Evolutionary conservation across 2,797 vertebrate genomes (phyloP).

Genomic region (Acrocephalus scirpaceus): DNA sequence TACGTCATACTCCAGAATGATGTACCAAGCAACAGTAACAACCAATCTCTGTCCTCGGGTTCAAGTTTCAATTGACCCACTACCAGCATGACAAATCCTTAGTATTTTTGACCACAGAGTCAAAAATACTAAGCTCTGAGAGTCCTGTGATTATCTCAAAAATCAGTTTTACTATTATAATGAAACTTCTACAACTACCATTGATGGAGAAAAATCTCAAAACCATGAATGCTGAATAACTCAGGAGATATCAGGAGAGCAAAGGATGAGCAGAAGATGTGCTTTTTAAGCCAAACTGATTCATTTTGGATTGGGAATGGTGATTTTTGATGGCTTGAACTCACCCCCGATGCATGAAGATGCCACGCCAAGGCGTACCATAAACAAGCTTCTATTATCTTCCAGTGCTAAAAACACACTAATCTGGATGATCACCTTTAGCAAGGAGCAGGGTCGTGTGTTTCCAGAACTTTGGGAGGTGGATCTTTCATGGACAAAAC

Average conservation of each 20-base stretch:
- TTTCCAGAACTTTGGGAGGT: background rate
- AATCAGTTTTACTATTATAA: background rate
- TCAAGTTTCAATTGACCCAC: background rate
- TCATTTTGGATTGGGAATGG: background rate
- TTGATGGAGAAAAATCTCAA: background rate
- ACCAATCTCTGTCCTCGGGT: background rate
- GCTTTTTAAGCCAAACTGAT: background rate
- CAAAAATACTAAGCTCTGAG: background rate
- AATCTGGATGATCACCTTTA: background rate
- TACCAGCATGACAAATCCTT: background rate
- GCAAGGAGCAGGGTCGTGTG: background rate
- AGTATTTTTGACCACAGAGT: background rate
- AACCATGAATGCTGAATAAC: background rate
- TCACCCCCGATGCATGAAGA: background rate
- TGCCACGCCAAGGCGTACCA: accelerated
- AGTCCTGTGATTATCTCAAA: background rate
- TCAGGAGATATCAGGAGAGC: background rate
- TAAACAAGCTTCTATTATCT: background rate
- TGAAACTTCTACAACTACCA: background rate
- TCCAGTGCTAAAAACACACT: background rate
- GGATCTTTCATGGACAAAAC: background rate
- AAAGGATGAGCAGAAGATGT: background rate
- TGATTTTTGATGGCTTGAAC: background rate
- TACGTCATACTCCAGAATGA: background rate
- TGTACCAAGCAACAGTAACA: background rate